Base-by-base conservation (phyloP, 1,140 invertebrate genomes). In the Lepidostoma basale region DNA sequence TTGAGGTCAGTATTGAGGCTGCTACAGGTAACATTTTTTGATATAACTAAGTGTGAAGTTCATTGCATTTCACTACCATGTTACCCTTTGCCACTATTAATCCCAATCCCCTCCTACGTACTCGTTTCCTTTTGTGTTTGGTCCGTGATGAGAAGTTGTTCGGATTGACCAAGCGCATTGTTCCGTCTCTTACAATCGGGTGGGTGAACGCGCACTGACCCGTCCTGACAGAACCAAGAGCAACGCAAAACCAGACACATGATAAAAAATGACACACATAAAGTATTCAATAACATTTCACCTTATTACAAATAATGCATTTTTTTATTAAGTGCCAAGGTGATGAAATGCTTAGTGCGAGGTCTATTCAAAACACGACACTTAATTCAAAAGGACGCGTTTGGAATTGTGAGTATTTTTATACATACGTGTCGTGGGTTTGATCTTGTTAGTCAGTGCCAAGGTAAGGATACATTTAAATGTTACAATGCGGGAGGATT, bases 91-190 rank as follows among this genome's bases (percentile, higher is more conserved):
- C 10, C 14, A 12, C 33, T 36, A 33, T 56, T 36, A 6, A 5
- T 30, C 52, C 18, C 52, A 4, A 10, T 20, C 23, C 36, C 52
- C 52, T 22, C 52, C 16, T 18, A 36, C 28, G 52, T 36, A 20
- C 22, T 16, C 39, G 56, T 42, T 60, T 60, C 56, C 56, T 60
- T 42, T 60, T 60, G 56, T 42, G 56, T 42, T 60, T n/a, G 12
- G 39, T 40, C 36, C 56, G 56, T 60, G 56, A 42, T 60, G 56
- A 60, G 56, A 60, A 60, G 56, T 60, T 60, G 56, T 60, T 60
- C 39, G 56, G 56, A 40, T 60, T 60, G 56, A 60, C 56, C 56
- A 39, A 60, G 56, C 56, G 26, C 56, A 60, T 60, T 60, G 56
- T 60, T 60, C 56, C 42, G 52, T 56, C 52, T 56, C 52, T 14